Conservation (phyloP, 2,113 vertebrate species). For the Arvicanthis niloticus region DNA sequence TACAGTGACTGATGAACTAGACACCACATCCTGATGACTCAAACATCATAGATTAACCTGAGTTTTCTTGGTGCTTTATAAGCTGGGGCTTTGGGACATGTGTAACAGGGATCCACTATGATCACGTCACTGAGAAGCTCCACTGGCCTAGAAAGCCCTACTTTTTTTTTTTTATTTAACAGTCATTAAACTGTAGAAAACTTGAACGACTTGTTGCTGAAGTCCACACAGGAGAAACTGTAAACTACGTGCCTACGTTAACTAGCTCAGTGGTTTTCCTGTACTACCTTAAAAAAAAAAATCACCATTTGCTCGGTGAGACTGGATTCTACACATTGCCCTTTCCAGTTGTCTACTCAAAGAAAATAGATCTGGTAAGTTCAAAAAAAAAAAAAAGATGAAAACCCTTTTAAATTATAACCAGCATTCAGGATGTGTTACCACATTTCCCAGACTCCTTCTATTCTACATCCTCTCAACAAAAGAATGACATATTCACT, state of each 20-base stretch:
- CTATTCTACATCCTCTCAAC: neutral
- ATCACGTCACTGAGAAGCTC: neutral
- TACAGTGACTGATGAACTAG: neutral
- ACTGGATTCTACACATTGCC: neutral
- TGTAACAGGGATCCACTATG: too few relatives aligned
- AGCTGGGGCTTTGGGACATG: neutral
- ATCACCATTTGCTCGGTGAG: neutral
- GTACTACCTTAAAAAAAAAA: neutral
- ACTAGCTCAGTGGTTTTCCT: neutral
- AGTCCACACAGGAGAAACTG: neutral
- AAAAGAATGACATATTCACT: neutral
- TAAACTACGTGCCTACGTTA: neutral
- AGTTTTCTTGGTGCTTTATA: neutral
- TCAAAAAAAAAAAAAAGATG: constrained; percentile 32
- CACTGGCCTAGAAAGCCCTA: neutral
- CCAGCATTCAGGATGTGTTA: neutral
- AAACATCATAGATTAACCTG: neutral
- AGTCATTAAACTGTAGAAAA: neutral
- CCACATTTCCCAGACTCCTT: neutral
- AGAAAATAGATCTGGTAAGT: neutral
- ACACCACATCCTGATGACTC: neutral
- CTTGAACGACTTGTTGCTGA: neutral
- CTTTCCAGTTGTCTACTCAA: neutral
- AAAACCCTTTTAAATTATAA: neutral
- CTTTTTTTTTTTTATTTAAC: neutral